These are phyloP conservation scores for Sceliomorpha sp. DNA, from an alignment of 2,888 invertebrate species.

Conservation along the genomic window DNA sequence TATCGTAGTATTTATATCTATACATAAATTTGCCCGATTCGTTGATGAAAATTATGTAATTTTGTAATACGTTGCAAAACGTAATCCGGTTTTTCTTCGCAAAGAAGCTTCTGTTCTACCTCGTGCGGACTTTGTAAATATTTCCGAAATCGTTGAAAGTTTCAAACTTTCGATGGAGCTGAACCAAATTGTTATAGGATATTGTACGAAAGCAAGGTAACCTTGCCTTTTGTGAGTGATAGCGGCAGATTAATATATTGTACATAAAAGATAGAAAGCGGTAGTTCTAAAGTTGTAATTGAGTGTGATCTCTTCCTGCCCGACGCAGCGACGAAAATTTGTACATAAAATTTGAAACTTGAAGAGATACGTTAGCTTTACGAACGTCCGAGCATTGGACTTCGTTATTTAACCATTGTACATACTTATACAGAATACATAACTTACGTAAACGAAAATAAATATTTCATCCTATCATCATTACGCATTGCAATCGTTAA, in stretches of 20 bases:
- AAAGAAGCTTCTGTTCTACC: too few relatives aligned
- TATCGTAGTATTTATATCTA: too few relatives aligned
- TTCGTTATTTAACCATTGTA: constrained; percentile 22
- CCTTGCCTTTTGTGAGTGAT: too few relatives aligned
- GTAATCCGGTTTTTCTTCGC: too few relatives aligned
- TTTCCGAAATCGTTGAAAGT: not conserved
- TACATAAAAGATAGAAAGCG: constrained; percentile 25
- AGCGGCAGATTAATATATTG: constrained; percentile 56
- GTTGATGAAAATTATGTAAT: too few relatives aligned
- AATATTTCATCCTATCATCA: constrained; percentile 10
- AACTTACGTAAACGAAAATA: constrained; percentile 21
- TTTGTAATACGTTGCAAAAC: too few relatives aligned
- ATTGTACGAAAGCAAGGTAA: too few relatives aligned
- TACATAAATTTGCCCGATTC: too few relatives aligned
- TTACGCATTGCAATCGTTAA: constrained; percentile 5
- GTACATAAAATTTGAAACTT: not conserved
- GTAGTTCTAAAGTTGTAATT: too few relatives aligned
- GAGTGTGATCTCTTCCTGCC: constrained; percentile 7
- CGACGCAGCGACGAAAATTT: not conserved
- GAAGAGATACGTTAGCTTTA: constrained; percentile 1
- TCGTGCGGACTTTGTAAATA: too few relatives aligned
- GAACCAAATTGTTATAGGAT: constrained; percentile 14
- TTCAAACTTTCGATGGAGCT: constrained; percentile 1
- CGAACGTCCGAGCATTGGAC: constrained; percentile 2
- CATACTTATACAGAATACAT: constrained; percentile 7